Base-by-base conservation (phyloP, 2,113 vertebrate genomes). In the Chauna torquata region DNA sequence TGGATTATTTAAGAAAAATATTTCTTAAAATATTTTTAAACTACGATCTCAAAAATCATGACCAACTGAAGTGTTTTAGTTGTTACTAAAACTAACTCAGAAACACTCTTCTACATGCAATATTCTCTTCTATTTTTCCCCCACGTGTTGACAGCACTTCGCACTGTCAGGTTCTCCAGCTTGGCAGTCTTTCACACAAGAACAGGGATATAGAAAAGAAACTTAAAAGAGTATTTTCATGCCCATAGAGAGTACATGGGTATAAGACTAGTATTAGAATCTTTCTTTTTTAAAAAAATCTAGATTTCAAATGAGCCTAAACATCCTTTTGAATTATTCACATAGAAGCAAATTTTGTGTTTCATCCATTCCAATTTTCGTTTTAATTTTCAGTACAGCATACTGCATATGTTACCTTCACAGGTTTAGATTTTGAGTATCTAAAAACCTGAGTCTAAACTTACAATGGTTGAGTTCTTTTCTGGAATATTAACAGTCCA, bases 121-220 rank as follows among this genome's bases (percentile, higher is more conserved):
- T 82, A 74, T 95, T 95, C 92, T 38, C 66, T 84, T 92, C 93
- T 95, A 92, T 97, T 96, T 97, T 95, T 82, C 78, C 66, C 38
- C 50, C 66, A 85, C 0, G 62, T 90, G 95, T 95, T 96, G 92
- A 97, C 96, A 97, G 91, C 91, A 84, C 75, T 70, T 88, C 49
- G 50, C 82, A 79, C 70, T 66, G 40, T 38, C 94, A 95, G 76
- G 58, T 92, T 94, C 92, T 93, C 78, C 62, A 54, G 28, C 74
- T 85, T 90, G 91, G 92, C 94, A 76, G 65, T 2, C 90, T 82
- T 86, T 69, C 77, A 94, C 76, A 86, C 13, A 50, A 61, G 36
- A 94, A 76, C 40, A 92, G 9, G 10, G 44, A 80, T 49, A 86
- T 2, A 89, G 66, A 57, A 61, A 64, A 85, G 80, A 74, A 89